Base-by-base conservation (phyloP, 2,113 vertebrate genomes). In the Pungitius pungitius region DNA sequence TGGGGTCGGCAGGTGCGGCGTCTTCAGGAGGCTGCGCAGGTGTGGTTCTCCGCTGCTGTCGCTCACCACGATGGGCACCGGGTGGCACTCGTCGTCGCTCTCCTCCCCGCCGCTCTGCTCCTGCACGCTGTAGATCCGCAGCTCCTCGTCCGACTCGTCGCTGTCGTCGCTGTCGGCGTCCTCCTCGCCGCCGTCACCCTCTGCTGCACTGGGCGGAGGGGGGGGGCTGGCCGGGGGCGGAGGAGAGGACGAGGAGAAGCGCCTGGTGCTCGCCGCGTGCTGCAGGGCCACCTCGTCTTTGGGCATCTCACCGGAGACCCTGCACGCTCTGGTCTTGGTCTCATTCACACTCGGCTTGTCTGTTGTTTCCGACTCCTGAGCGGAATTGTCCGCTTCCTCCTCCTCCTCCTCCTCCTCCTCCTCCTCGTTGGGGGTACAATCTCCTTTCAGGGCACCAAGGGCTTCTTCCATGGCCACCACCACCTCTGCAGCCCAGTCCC, bases 111-210 rank as follows among this genome's bases (percentile, higher is more conserved):
- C 83, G 8, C 95, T 96, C 62, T 95, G 94, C 59, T 97, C 97
- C 90, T 95, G 96, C 69, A 96, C 85, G 72, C 94, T 94, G 88
- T 96, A 96, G 75, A 87, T 93, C 49, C 95, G 90, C 40, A 97
- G 93, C 59, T 98, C 97, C 83, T 99, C 97, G 0, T 98, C 98
- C 0, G 96, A 97, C 75, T 96, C 97, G 0, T 98, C 96, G 0
- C 97, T 99, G 88, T 99, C 96, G 0, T 97, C 96, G 0, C 94
- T 95, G 84, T 96, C 95, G 0, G 93, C 95, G 22, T 95, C 95
- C 12, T 96, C 96, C 35, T 95, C 92, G 33, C 96, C 95, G 12
- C 96, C 96, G 35, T 95, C 92, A 33, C 96, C 95, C 0, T 86
- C 88, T 12, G 74, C 55, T 8, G 73, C 81, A 14, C 61, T 52